Evolutionary conservation across 2,888 invertebrate genomes (phyloP).

Genomic region (Muschampia plurimacula): DNA sequence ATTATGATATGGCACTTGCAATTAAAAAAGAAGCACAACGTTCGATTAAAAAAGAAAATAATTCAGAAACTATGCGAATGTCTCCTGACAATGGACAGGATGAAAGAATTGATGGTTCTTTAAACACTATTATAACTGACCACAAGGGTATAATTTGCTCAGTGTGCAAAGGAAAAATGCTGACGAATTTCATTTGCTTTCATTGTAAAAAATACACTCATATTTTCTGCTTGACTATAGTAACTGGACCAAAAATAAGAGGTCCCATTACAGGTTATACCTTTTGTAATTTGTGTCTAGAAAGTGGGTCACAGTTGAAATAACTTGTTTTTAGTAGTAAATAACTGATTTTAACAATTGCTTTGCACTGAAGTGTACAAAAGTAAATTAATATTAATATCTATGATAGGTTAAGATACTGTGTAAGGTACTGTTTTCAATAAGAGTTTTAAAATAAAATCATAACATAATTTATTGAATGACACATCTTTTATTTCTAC

Average conservation of each 20-base stretch:
- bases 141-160: not conserved
- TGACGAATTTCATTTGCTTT: constrained; percentile 16
- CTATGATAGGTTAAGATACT: no score
- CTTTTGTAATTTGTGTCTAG: not conserved
- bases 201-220: constrained; percentile 11
- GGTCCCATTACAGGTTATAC: not conserved
- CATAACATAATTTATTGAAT: no score
- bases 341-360: no score
- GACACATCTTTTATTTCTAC: no score
- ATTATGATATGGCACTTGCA: no score
- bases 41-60: not conserved
- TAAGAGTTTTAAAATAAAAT: no score
- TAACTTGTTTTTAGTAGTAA: not conserved
- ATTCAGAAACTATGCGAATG: not conserved
- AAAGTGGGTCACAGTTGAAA: not conserved
- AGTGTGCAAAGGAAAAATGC: constrained; percentile 6
- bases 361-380: no score
- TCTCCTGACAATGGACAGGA: not conserved
- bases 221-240: constrained; percentile 18
- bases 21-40: no score
- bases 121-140: not conserved
- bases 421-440: no score
- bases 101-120: not conserved
- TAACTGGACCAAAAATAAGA: not conserved
- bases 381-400: no score